Conservation (phyloP, 92 coral and sea anemone species). For the Parazoanthus swiftii region DNA sequence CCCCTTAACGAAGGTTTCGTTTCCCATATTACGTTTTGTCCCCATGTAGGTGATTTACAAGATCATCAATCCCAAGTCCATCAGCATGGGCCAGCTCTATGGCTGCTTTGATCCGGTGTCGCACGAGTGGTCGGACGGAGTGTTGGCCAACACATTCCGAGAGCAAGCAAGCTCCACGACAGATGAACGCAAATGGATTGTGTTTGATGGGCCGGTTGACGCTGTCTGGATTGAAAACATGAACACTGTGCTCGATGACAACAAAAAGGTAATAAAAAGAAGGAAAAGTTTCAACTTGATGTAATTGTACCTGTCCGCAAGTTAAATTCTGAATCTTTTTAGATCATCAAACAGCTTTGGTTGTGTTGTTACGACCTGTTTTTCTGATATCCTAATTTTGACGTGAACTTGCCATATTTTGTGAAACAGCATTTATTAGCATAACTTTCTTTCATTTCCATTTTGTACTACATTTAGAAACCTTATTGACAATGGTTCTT, state of each 20-base stretch:
- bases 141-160: conserved; percentile 91
- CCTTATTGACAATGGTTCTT: not conserved
- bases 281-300: not conserved
- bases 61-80: conserved; percentile 94
- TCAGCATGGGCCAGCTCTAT: conserved; percentile 92
- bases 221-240: conserved; percentile 99
- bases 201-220: conserved; percentile 97
- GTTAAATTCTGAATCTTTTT: not conserved
- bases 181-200: conserved; percentile 91
- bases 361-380: not conserved
- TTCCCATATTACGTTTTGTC: not conserved
- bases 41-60: conserved; percentile 76
- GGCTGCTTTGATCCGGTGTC: conserved; percentile 97
- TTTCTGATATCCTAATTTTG: not conserved
- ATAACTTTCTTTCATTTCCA: too few relatives aligned
- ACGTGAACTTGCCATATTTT: too few relatives aligned
- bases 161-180: conserved; percentile 92
- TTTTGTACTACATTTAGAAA: too few relatives aligned
- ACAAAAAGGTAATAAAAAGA: conserved; percentile 74
- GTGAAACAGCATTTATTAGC: not conserved
- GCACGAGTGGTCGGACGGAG: conserved; percentile 99
- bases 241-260: conserved; percentile 98
- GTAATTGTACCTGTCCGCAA: too few relatives aligned
- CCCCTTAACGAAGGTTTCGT: not conserved
- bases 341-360: not conserved